Conservation (phyloP, 2,888 invertebrate species). For the Dromius quadrimaculatus region DNA sequence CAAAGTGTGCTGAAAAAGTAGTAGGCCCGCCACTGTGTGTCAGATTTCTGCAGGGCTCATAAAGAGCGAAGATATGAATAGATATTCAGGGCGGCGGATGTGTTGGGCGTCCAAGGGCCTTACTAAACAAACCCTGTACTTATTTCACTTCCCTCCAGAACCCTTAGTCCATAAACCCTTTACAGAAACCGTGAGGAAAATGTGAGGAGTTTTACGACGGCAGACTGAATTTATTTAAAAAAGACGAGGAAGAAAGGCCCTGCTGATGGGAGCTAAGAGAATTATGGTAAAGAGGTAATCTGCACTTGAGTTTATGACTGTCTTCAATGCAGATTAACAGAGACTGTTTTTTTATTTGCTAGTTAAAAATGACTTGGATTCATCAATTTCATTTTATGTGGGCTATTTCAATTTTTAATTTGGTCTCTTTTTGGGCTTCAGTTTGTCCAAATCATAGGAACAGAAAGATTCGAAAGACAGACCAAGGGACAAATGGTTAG, state of each 20-base stretch:
- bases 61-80: slow-evolving; percentile 47
- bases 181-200: slow-evolving; percentile 32
- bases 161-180: neutral
- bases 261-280: slow-evolving; percentile 20
- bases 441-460: too few species aligned
- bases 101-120: neutral
- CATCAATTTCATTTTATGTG: neutral
- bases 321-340: slow-evolving; percentile 19
- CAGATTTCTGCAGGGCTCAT: slow-evolving; percentile 8
- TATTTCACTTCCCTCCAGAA: neutral
- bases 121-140: slow-evolving; percentile 33
- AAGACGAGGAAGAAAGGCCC: slow-evolving; percentile 2
- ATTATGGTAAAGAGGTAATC: slow-evolving; percentile 31
- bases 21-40: neutral
- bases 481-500: too few species aligned
- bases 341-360: slow-evolving; percentile 4
- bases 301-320: slow-evolving; percentile 24
- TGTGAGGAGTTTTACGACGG: slow-evolving; percentile 41
- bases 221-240: slow-evolving; percentile 22
- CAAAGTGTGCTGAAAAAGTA: neutral
- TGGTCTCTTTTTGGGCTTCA: too few species aligned
- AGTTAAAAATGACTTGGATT: slow-evolving; percentile 10
- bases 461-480: too few species aligned
- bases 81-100: slow-evolving; percentile 28
- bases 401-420: too few species aligned